Base-by-base conservation (phyloP, 1,140 invertebrate species). In the Rhopalosiphum maidis region DNA sequence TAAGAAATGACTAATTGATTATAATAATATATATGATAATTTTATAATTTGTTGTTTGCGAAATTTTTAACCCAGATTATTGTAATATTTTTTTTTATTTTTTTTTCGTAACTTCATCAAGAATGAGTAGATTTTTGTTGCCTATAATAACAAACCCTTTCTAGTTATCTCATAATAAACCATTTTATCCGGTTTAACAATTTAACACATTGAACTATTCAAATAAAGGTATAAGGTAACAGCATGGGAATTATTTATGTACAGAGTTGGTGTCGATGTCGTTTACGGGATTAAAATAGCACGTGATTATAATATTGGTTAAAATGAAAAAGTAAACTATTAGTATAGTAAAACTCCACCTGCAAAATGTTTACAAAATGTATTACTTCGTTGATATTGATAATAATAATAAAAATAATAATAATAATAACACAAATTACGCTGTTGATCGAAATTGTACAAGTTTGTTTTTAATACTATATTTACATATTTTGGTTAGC, bases 21-120 rank as follows among this genome's bases (percentile, higher is more conserved):
- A 68, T 43, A 68, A 90, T 41, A 9, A 55, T 55, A 54, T 89
- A 86, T 51, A 54, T 37, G 43, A 60, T 88, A 51, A 85, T 83
- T 82, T 92, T 83, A 83, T 92, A 83, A 92, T 92, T 93, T 93
- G 48, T 93, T 86, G 82, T 93, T 93, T 93, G 77, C 91, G 48
- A 83, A 48, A 88, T 90, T 60, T 90, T 90, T 86, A 60, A 89
- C 93, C 83, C 90, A 92, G 90, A 94, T 90, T 43, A 93, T 22
- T 41, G 48, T 93, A 55, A 86, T 7, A 86, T 55, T 25, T 86
- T 6, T 89, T n/a, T 37, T 22, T 25, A 25, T n/a, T 90, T 51
- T 51, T n/a, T 91, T 51, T 91, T 91, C 83, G 68, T 83, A 60
- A 77, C 46, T 35, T 48, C 68, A 46, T 89, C 91, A 48, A 48